Evolutionary conservation across 2,113 vertebrate species (phyloP).

Genomic region (Numenius arquata): DNA sequence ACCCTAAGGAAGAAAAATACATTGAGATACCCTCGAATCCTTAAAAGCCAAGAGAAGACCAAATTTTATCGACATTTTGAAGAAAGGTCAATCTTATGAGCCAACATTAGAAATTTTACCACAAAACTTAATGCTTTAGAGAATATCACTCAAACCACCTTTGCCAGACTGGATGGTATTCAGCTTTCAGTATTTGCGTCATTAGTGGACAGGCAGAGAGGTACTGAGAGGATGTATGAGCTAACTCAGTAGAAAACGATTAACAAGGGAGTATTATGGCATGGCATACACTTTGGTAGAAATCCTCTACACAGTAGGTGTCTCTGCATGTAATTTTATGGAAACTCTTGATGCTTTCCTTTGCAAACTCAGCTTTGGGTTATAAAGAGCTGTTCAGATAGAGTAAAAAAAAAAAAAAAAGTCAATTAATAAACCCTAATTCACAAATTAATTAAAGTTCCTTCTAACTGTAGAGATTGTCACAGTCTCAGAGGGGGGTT

Average conservation of each 20-base stretch:
- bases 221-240: background rate
- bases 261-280: background rate
- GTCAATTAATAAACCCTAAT: conserved; percentile 54
- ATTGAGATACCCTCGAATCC: background rate
- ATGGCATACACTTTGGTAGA: background rate
- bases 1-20: background rate
- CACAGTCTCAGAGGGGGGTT: background rate
- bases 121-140: background rate
- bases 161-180: background rate
- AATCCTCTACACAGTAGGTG: background rate
- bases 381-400: conserved; percentile 49
- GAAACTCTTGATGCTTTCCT: conserved; percentile 49
- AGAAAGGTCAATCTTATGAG: background rate
- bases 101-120: background rate
- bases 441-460: conserved; percentile 63
- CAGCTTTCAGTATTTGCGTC: background rate
- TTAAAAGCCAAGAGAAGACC: background rate
- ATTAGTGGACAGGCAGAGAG: background rate
- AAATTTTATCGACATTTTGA: background rate
- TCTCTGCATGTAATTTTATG: background rate
- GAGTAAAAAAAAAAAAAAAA: background rate
- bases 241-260: background rate
- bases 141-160: background rate
- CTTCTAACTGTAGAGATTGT: conserved; percentile 6
- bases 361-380: conserved; percentile 46